Conservation (phyloP, 2,797 vertebrate species). For the Rhyacichthys aspro region DNA sequence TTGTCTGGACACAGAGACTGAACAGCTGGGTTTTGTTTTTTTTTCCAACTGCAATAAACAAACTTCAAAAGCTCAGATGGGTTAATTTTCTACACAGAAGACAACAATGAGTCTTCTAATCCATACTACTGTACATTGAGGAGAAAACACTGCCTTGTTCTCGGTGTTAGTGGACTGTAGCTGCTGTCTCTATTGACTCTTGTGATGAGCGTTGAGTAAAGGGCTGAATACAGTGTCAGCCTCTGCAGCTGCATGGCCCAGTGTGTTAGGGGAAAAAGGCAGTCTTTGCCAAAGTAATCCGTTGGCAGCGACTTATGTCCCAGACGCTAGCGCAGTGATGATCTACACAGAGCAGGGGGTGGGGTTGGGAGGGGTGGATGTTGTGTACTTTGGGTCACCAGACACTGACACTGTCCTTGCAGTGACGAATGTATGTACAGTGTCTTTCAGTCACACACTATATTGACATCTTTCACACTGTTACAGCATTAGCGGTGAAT, state of each 20-base stretch:
- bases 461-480: constrained; percentile 24
- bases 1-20: constrained; percentile 48
- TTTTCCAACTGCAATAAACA: constrained; percentile 20
- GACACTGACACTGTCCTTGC: constrained; percentile 60
- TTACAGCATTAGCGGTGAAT: not conserved
- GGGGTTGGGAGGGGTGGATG: constrained; percentile 13
- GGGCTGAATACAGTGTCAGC: constrained; percentile 69
- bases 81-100: not conserved
- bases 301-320: constrained; percentile 69
- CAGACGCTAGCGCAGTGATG: constrained; percentile 64
- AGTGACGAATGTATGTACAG: constrained; percentile 50
- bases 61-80: constrained; percentile 5
- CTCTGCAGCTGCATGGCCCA: constrained; percentile 70
- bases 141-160: constrained; percentile 39
- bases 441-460: constrained; percentile 26
- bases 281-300: constrained; percentile 70
- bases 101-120: constrained; percentile 10
- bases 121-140: constrained; percentile 27
- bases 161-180: constrained; percentile 36
- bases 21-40: constrained; percentile 32
- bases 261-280: constrained; percentile 49
- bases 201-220: constrained; percentile 51
- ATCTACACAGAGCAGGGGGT: constrained; percentile 47
- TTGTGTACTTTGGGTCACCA: constrained; percentile 71
- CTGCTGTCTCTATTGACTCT: constrained; percentile 56